Conservation (phyloP, 2,888 invertebrate species). For the Ichneumoninae sp. region DNA sequence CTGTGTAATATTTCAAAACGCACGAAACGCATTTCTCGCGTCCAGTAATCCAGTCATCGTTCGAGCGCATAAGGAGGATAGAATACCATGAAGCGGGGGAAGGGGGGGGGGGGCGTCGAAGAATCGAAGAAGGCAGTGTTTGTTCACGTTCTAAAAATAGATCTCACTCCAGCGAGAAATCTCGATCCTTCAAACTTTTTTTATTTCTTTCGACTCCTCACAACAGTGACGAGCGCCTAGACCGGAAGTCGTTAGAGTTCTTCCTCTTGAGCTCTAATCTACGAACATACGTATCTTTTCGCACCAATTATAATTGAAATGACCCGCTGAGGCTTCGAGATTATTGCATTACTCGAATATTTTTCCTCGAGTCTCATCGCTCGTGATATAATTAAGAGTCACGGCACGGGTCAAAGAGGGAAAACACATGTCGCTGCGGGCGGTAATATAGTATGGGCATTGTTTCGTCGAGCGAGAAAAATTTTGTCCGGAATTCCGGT, state of each 20-base stretch:
- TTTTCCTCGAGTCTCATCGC: background rate
- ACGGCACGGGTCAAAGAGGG: background rate
- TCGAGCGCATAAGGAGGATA: background rate
- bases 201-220: conserved; percentile 15
- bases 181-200: conserved; percentile 56
- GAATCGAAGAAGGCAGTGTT: conserved; percentile 69
- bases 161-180: conserved; percentile 71
- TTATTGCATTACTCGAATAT: background rate
- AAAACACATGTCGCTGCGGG: background rate
- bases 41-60: background rate
- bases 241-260: conserved; percentile 27
- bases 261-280: background rate
- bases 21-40: conserved; percentile 10
- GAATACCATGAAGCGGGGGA: conserved; percentile 7
- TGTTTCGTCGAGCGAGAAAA: conserved; percentile 29
- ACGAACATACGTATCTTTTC: background rate
- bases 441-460: background rate
- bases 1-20: conserved; percentile 2
- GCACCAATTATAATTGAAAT: background rate
- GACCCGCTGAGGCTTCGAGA: background rate
- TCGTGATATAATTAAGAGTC: conserved; percentile 1
- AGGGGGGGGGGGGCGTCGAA: conserved; percentile 40
- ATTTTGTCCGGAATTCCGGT: conserved; percentile 51
- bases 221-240: background rate
- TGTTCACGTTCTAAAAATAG: conserved; percentile 75